Base-by-base conservation (phyloP, 2,888 invertebrate species). In the Malacosoma neustria region DNA sequence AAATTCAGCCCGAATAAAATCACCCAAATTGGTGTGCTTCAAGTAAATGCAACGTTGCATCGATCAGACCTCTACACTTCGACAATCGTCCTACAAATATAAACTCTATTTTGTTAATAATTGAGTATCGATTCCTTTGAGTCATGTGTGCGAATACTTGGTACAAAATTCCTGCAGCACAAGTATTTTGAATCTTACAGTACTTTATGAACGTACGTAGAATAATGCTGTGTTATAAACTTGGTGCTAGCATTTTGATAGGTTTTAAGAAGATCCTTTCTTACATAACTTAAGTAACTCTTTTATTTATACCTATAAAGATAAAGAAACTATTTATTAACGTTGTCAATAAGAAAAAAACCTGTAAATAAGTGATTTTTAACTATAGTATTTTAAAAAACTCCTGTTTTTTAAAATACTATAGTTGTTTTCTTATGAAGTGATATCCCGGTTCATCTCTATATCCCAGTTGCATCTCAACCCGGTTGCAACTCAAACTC, bases 21-120 rank as follows among this genome's bases (percentile, higher is more conserved):
- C 67, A 65, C 61, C 61, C 67, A 73, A 75, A 75, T 76, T 75
- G 73, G 72, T 59, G 57, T 54, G 52, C 67, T 69, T 59, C 58
- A 60, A 56, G 58, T 61, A 51, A 66, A 62, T 65, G 70, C 68
- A 66, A 57, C 61, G 61, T 58, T 69, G 72, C 71, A 71, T 70
- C 61, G 66, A 70, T 66, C 62, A 57, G 48, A 37, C 40, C 33
- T 38, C 51, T 45, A 39, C 41, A 45, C 51, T 43, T 29, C 37
- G 14, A 15, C 9, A 7, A 2, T 9, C 5, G 9, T 11, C 36
- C 39, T 34, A 36, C 33, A 12, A 64, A 54, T 45, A 39, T 32
- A 31, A 45, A 54, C 61, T 50, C 31, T 57, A 54, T 37, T 1
- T 0, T 4, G 13, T 4, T 14, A 6, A 2, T 0, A 2, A 3